These are phyloP conservation scores for Heliocidaris erythrogramma DNA, from an alignment of 35 echinoderm and acorn worm species.

Conservation along the genomic window DNA sequence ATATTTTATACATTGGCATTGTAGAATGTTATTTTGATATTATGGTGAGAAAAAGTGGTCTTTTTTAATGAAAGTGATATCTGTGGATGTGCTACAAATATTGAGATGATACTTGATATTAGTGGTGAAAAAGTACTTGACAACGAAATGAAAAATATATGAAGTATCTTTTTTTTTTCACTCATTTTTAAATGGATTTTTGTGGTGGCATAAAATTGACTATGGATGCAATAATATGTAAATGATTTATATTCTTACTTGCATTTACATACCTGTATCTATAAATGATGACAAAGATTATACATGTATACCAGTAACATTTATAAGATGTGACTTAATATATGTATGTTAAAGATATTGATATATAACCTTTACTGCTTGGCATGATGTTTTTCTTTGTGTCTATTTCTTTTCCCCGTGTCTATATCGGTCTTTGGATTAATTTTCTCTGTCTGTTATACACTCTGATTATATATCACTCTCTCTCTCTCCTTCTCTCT, in stretches of 20 bases:
- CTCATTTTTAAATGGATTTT: not conserved
- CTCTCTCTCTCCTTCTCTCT: not conserved
- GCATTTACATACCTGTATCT: not conserved
- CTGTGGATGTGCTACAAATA: not conserved
- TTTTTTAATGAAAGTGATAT: not conserved
- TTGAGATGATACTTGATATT: not conserved
- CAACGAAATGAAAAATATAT: constrained; percentile 12
- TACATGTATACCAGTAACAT: not conserved
- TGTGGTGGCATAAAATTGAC: not conserved
- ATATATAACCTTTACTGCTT: not conserved
- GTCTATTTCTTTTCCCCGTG: not conserved
- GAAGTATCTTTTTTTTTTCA: not conserved
- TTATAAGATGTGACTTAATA: constrained; percentile 19
- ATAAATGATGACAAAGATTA: not conserved
- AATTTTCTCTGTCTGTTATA: too few species aligned
- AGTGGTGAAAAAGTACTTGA: not conserved
- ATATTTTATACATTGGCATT: not conserved
- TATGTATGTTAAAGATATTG: not conserved
- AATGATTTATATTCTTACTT: not conserved
- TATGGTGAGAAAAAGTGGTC: not conserved
- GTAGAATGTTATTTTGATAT: not conserved
- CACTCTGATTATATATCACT: not conserved
- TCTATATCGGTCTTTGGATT: too few species aligned
- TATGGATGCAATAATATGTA: constrained; percentile 6
- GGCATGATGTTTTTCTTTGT: not conserved